Percentiles rank a stretch among this genome's conserved stretches.
Evolutionary conservation across 2,888 invertebrate species (phyloP).

Genomic region (Cephus sareptanus): DNA sequence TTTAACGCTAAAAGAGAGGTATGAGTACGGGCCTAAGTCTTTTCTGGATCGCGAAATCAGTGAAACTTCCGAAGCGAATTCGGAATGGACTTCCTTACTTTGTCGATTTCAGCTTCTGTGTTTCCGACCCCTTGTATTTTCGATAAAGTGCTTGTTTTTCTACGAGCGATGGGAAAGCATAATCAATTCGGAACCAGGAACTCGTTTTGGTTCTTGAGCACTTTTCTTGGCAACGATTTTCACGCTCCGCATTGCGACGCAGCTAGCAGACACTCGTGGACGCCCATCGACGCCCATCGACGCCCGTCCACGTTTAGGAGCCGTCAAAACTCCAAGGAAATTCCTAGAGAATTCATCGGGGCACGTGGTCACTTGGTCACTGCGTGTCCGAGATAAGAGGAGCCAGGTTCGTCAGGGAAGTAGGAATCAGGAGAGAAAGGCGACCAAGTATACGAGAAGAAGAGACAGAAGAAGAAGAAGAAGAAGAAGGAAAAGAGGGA

Average conservation of each 20-base stretch:
- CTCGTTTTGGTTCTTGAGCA: background rate
- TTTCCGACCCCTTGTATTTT: background rate
- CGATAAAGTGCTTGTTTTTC: background rate
- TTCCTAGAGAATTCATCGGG: background rate
- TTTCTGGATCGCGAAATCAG: background rate
- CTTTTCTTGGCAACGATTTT: background rate
- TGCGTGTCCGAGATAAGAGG: background rate
- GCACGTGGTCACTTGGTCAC: background rate
- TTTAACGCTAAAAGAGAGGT: too few species aligned
- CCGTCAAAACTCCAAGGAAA: background rate
- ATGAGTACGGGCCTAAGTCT: too few species aligned
- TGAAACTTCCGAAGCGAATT: background rate
- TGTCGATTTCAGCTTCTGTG: too few species aligned
- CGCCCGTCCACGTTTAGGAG: background rate
- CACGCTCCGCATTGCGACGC: background rate
- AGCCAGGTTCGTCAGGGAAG: background rate
- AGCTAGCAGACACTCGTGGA: background rate
- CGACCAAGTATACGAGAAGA: background rate
- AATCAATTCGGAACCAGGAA: background rate
- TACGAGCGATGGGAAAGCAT: too few species aligned
- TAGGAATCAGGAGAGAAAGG: slow-evolving; percentile 9
- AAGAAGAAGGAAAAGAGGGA: slow-evolving; percentile 11
- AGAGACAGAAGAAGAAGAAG: background rate
- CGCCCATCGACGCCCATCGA: background rate
- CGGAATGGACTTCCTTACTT: background rate